Evolutionary conservation across 2,888 invertebrate species (phyloP).

Genomic region (Caenorhabditis sp.): DNA sequence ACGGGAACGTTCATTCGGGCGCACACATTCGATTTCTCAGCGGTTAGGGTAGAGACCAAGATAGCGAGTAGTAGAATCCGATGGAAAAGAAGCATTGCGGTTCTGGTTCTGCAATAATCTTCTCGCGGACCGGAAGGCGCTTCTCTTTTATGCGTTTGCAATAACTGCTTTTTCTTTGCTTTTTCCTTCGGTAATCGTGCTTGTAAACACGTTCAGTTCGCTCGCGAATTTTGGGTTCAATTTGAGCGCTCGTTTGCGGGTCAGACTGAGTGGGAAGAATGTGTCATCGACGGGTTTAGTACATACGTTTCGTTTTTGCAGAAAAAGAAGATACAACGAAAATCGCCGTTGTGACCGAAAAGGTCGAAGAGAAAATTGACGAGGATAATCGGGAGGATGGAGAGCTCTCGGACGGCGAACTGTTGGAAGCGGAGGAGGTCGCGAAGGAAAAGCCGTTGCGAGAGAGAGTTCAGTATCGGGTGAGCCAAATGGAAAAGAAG

Average conservation of each 20-base stretch:
- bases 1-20: conserved; percentile 51
- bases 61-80: background rate
- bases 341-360: background rate
- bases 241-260: conserved; percentile 10
- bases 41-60: background rate
- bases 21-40: conserved; percentile 26
- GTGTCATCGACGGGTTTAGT: conserved; percentile 7
- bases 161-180: conserved; percentile 3
- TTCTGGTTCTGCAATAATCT: conserved; percentile 22
- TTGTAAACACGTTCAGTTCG: background rate
- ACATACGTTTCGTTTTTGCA: background rate
- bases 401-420: background rate
- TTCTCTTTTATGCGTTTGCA: conserved; percentile 29
- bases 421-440: conserved; percentile 3
- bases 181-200: background rate
- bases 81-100: conserved; percentile 18
- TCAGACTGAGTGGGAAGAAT: background rate
- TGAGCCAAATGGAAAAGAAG: no score
- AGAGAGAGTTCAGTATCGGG: no score
- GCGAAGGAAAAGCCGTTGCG: background rate
- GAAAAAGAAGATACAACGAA: background rate
- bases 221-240: conserved; percentile 14
- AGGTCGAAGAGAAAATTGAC: background rate
- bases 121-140: conserved; percentile 15
- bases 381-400: conserved; percentile 3